phyloP scores from a whole-genome alignment of 2,797 vertebrate genomes.

The Danio aesculapii region DNA sequence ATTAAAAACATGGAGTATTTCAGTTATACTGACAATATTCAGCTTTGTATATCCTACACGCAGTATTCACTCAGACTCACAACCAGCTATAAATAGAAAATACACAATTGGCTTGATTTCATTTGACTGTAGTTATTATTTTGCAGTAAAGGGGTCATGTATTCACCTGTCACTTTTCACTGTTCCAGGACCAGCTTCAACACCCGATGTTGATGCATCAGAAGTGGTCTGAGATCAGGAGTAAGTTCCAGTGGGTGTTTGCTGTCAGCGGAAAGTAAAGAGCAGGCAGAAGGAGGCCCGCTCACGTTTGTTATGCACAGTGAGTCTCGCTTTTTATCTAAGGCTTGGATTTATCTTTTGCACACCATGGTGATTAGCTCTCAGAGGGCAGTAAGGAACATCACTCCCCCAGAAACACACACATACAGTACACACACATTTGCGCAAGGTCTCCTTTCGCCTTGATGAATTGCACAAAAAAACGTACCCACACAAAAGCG shows the following conservation, averaged over 20 bases:
- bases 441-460: slow-evolving; percentile 36
- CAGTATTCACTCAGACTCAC: too few species aligned
- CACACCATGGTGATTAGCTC: slow-evolving; percentile 68
- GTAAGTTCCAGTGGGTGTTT: slow-evolving; percentile 5
- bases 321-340: slow-evolving; percentile 75
- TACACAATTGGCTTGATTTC: neutral
- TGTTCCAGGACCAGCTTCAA: neutral
- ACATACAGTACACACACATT: neutral
- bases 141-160: neutral
- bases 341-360: slow-evolving; percentile 72
- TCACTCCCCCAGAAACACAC: slow-evolving; percentile 47
- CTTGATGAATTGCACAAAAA: slow-evolving; percentile 47
- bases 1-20: too few species aligned
- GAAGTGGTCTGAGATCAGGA: neutral
- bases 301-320: slow-evolving; percentile 66
- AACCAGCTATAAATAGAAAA: too few species aligned
- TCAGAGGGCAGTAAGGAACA: slow-evolving; percentile 64
- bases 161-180: neutral
- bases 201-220: neutral
- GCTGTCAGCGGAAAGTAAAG: slow-evolving; percentile 30
- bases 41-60: too few species aligned
- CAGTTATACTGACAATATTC: too few species aligned
- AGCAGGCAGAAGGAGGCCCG: slow-evolving; percentile 8
- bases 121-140: neutral
- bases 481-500: slow-evolving; percentile 49